These are phyloP conservation scores for Laticauda laticaudata DNA, from an alignment of 2,113 vertebrate genomes.

Conservation along the genomic window DNA sequence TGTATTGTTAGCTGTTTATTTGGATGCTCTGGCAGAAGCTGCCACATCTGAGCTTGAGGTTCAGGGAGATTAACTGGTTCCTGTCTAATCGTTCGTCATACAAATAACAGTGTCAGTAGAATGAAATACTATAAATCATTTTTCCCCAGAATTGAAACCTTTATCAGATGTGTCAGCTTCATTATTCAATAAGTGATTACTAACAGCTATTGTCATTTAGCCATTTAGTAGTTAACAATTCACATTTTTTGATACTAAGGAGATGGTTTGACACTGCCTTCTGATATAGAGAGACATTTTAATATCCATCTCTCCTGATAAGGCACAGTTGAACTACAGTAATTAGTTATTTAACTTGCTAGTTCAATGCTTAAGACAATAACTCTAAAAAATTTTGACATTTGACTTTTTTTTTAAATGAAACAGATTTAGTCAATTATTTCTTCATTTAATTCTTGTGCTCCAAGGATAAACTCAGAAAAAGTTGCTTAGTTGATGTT, in stretches of 20 bases:
- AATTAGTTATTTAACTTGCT: conserved; percentile 4
- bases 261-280: not conserved
- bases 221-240: conserved; percentile 63
- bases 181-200: conserved; percentile 91
- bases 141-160: conserved; percentile 85
- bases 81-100: conserved; percentile 78
- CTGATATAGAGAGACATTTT: not conserved
- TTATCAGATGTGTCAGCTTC: conserved; percentile 93
- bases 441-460: not conserved
- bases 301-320: not conserved
- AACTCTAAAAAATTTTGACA: accelerated
- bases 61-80: conserved; percentile 66
- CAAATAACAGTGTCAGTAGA: conserved; percentile 79
- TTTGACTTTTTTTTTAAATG: not conserved
- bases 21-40: conserved; percentile 45
- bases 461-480: not conserved
- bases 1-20: conserved; percentile 26
- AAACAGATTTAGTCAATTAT: not conserved
- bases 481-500: not conserved
- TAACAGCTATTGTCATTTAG: conserved; percentile 79
- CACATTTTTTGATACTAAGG: not conserved
- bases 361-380: not conserved
- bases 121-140: conserved; percentile 89
- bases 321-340: not conserved
- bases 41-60: conserved; percentile 41